These are phyloP conservation scores for Crocidura indochinensis DNA, from an alignment of 2,797 vertebrate species.

Conservation along the genomic window DNA sequence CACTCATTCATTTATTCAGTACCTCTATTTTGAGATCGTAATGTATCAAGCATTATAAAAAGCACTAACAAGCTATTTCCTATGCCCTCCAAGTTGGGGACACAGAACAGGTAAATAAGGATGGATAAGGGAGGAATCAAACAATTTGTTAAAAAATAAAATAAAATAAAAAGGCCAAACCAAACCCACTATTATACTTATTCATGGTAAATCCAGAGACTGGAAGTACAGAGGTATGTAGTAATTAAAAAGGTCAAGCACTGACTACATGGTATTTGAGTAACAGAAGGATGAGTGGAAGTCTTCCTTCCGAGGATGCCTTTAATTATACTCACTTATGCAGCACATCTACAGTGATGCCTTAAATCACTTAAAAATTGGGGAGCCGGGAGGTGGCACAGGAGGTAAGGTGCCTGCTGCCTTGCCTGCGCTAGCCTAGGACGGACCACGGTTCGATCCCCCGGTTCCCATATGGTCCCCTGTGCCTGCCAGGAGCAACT, in stretches of 20 bases:
- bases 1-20: neutral
- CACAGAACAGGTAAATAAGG: neutral
- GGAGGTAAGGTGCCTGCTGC: no score
- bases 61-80: neutral
- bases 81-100: neutral
- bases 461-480: no score
- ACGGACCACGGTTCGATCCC: no score
- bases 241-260: neutral
- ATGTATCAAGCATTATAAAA: neutral
- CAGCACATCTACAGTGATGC: no score
- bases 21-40: neutral
- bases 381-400: no score
- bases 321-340: neutral
- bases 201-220: neutral
- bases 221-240: neutral
- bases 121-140: neutral
- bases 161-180: neutral
- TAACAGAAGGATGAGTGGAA: neutral
- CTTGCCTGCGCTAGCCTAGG: no score
- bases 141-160: no score
- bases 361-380: no score
- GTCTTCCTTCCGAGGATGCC: conserved; percentile 12
- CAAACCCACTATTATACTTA: neutral
- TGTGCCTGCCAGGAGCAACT: no score
- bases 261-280: conserved; percentile 28